Evolutionary conservation across 37 sponge, comb jelly and placozoan species (phyloP).

Genomic region (Aplysina aerophoba): DNA sequence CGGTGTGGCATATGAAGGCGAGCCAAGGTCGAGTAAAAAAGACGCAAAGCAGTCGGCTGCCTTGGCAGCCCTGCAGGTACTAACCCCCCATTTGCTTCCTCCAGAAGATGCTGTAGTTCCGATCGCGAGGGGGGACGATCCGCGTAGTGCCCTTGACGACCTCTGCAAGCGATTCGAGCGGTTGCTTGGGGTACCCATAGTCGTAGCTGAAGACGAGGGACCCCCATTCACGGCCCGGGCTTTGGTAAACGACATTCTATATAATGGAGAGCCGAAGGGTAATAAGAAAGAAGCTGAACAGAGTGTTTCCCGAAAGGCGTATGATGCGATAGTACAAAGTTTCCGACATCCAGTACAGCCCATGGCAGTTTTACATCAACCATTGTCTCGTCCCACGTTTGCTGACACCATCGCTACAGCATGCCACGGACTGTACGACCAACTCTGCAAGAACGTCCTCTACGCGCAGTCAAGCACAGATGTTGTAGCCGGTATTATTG

Average conservation of each 20-base stretch:
- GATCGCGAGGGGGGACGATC: background rate
- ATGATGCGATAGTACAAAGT: background rate
- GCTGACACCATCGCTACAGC: background rate
- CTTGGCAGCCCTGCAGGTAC: background rate
- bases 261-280: background rate
- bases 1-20: background rate
- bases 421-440: constrained; percentile 2
- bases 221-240: background rate
- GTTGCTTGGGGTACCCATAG: background rate
- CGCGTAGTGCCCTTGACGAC: constrained; percentile 6
- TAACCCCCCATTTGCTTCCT: background rate
- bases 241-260: background rate
- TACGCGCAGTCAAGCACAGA: constrained; percentile 5
- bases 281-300: constrained; percentile 18
- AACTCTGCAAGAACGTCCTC: background rate
- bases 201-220: background rate
- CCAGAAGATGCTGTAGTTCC: too few relatives aligned
- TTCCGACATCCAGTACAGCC: background rate
- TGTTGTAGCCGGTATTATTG: constrained; percentile 10
- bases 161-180: background rate
- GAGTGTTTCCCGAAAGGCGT: background rate
- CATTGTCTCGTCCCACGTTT: background rate
- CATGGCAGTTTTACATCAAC: too few relatives aligned
- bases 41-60: constrained; percentile 21
- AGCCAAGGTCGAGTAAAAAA: background rate